Base-by-base conservation (phyloP, 2,113 vertebrate species). In the Girardinichthys multiradiatus region DNA sequence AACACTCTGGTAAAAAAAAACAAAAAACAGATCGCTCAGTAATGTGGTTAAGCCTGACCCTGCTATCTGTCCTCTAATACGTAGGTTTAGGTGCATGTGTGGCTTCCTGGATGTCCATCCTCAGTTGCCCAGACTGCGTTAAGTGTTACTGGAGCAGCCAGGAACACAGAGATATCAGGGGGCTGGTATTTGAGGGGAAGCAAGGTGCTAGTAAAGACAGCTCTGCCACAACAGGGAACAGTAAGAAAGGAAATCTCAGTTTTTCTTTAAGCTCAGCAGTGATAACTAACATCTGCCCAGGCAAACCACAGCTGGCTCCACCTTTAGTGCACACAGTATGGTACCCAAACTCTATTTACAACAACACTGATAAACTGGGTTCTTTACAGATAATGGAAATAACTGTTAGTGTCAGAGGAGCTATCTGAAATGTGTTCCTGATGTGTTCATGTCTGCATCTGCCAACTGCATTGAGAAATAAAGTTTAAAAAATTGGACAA, bases 161-260 rank as follows among this genome's bases (percentile, higher is more conserved):
- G 91, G 76, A 83, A 88, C 84, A 79, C 37, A 72, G 86, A 90
- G 91, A 91, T 91, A 92, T 91, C 86, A 85, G 91, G 68, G 76
- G 69, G 63, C 54, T 71, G 27, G 10, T 57, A 11, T 31, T 19
- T 24, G 51, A 42, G 35, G 19, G 71, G 67, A 48, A 29, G 37
- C 9, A 51, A n/a, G 58, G 54, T 80, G 61, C 24, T 27, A 37
- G 27, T 57, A 64, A 69, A 74, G 48, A 65, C 65, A 69, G 60
- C 62, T 67, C 73, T 54, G 65, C 57, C 27, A 14, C 28, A 81
- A 90, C 90, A 91, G 77, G 86, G 63, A 79, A 76, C 70, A 68
- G 84, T 85, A 81, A 91, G 87, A 89, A 42, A n/a, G 33, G 57
- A 45, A 92, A 92, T 91, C 87, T 83, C 24, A 85, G 91, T 85